phyloP scores from a whole-genome alignment of 2,113 vertebrate genomes.

The Gallinago paraguaiae region DNA sequence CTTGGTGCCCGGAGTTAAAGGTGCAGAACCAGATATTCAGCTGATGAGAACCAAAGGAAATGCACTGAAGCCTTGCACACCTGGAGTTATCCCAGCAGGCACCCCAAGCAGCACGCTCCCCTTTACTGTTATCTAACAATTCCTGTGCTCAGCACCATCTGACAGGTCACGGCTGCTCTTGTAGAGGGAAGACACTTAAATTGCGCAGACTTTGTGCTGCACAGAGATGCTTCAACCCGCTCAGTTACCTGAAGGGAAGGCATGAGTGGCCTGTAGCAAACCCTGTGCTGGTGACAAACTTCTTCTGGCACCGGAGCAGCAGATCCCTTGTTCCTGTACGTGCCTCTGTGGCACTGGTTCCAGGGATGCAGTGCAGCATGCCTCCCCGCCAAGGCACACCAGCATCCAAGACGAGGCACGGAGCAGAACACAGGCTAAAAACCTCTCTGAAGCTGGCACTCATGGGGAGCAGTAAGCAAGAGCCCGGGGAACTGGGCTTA shows the following conservation, averaged over 20 bases:
- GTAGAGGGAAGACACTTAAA: neutral
- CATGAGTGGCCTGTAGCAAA: neutral
- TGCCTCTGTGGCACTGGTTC: neutral
- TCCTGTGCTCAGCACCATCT: neutral
- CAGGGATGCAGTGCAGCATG: neutral
- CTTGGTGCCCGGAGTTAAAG: neutral
- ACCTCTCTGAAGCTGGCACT: neutral
- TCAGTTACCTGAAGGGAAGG: neutral
- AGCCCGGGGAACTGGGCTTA: neutral
- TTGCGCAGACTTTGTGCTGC: neutral
- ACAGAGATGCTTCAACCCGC: neutral
- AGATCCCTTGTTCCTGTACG: rapidly evolving
- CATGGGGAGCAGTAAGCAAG: neutral
- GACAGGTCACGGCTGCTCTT: neutral
- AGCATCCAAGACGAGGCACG: rapidly evolving
- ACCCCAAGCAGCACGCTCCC: neutral
- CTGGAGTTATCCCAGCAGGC: neutral
- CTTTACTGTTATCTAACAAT: neutral
- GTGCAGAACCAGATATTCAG: neutral
- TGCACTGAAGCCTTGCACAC: neutral
- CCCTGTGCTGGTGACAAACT: neutral
- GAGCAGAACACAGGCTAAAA: neutral
- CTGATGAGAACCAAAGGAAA: neutral
- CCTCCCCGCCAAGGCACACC: neutral
- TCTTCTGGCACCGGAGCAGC: neutral